phyloP scores from a whole-genome alignment of 2,797 vertebrate species.

The Meriones psammophilus region DNA sequence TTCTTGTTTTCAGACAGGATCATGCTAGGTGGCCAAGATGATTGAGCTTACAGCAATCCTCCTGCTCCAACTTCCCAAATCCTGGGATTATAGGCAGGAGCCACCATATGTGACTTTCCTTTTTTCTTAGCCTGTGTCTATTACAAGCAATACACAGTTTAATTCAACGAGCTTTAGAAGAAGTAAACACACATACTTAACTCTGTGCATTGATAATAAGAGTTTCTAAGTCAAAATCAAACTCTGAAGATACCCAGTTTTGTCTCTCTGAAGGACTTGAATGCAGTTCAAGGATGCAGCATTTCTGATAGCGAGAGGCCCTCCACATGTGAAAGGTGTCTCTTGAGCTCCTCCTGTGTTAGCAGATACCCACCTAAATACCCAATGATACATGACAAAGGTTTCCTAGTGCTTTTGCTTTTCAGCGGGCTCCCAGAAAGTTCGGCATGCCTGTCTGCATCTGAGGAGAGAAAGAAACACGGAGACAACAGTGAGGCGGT shows the following conservation, averaged over 20 bases:
- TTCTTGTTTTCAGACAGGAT: neutral
- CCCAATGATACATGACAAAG: constrained; percentile 96
- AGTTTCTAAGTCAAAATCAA: constrained; percentile 46
- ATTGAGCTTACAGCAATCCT: neutral
- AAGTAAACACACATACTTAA: constrained; percentile 37
- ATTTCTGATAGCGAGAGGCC: neutral
- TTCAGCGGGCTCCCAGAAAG: constrained; percentile 94
- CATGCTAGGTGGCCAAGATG: neutral
- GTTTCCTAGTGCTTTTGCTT: constrained; percentile 95
- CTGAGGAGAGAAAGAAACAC: constrained; percentile 90
- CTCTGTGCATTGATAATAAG: neutral
- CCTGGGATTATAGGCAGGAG: neutral
- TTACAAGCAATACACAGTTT: constrained; percentile 32
- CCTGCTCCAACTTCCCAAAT: neutral
- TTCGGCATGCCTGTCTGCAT: constrained; percentile 96
- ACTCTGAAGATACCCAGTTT: constrained; percentile 1
- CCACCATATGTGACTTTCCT: neutral
- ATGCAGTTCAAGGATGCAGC: neutral
- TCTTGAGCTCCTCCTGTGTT: neutral
- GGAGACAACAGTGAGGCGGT: constrained; percentile 62
- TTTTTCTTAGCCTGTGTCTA: constrained; percentile 38
- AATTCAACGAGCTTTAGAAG: neutral
- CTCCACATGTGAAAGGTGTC: neutral
- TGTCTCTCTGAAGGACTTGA: constrained; percentile 23
- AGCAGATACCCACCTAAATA: constrained; percentile 93